Conservation (phyloP, 2,888 invertebrate genomes). For the Helicoverpa assulta region DNA sequence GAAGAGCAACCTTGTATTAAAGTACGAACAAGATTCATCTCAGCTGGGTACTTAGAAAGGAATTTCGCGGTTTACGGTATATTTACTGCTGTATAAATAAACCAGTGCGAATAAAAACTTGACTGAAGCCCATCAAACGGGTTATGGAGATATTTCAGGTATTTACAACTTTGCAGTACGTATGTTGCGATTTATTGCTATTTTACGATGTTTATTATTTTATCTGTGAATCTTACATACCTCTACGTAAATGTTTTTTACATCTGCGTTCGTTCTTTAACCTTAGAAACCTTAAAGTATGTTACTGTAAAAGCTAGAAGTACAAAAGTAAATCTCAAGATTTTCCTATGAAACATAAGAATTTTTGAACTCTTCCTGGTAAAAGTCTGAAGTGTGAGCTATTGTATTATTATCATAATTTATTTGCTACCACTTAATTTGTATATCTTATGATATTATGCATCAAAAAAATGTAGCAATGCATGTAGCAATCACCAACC, state of each 20-base stretch:
- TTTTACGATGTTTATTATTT: neutral
- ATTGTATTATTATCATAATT: too few species aligned
- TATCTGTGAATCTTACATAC: neutral
- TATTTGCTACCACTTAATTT: too few species aligned
- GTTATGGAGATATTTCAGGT: constrained; percentile 44
- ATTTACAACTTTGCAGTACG: constrained; percentile 9
- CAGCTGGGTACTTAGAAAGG: constrained; percentile 41
- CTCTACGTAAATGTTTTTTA: neutral
- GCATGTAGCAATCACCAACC: too few species aligned
- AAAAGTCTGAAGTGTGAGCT: too few species aligned
- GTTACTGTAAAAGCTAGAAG: too few species aligned
- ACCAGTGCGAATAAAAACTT: constrained; percentile 53
- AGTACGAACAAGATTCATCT: constrained; percentile 47
- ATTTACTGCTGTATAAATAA: constrained; percentile 54
- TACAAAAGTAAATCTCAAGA: too few species aligned
- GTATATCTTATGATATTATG: too few species aligned
- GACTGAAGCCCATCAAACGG: constrained; percentile 38
- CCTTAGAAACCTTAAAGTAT: too few species aligned
- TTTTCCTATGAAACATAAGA: too few species aligned
- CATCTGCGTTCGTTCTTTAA: too few species aligned
- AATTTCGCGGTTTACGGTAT: constrained; percentile 44
- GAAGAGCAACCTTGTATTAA: constrained; percentile 9
- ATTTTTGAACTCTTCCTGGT: too few species aligned
- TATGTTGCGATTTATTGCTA: constrained; percentile 18
- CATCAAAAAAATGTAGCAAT: too few species aligned